Percentiles rank a stretch among this genome's conserved stretches.
phyloP scores from a whole-genome alignment of 2,797 vertebrate genomes.

The Acridotheres tristis region DNA sequence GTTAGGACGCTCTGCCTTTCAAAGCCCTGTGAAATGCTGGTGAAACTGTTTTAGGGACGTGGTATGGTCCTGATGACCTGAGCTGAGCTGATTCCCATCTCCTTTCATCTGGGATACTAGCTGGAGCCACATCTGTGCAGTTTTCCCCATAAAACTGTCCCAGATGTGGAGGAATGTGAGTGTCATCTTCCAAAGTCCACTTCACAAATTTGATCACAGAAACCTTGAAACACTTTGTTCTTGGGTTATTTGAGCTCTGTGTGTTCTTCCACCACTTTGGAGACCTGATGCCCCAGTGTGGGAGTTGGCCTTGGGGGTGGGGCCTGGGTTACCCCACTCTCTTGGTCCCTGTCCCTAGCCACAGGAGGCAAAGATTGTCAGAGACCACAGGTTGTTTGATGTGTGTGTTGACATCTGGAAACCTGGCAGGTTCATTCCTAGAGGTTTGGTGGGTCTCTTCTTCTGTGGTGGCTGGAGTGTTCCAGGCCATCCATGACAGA shows the following conservation, averaged over 20 bases:
- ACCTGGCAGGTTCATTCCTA: background rate
- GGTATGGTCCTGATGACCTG: background rate
- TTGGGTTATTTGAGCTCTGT: background rate
- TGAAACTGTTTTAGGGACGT: background rate
- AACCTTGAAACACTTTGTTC: background rate
- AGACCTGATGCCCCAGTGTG: background rate
- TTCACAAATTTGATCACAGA: background rate
- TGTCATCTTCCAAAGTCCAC: background rate
- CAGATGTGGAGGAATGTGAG: background rate
- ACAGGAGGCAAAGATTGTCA: background rate
- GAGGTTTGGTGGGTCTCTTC: background rate
- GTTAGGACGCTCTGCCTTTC: fast-evolving
- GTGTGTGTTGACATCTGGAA: background rate
- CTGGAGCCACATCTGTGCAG: background rate
- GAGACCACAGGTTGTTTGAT: background rate
- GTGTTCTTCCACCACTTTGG: background rate
- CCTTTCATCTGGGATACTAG: background rate
- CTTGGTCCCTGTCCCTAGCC: background rate
- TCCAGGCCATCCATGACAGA: fast-evolving
- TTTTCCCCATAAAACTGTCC: background rate
- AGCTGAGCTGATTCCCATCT: background rate
- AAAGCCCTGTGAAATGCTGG: background rate
- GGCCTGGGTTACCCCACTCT: background rate
- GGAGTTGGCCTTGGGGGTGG: background rate
- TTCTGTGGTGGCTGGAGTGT: background rate